These are phyloP conservation scores for Apamea anceps DNA, from an alignment of 2,888 invertebrate species.

Conservation along the genomic window DNA sequence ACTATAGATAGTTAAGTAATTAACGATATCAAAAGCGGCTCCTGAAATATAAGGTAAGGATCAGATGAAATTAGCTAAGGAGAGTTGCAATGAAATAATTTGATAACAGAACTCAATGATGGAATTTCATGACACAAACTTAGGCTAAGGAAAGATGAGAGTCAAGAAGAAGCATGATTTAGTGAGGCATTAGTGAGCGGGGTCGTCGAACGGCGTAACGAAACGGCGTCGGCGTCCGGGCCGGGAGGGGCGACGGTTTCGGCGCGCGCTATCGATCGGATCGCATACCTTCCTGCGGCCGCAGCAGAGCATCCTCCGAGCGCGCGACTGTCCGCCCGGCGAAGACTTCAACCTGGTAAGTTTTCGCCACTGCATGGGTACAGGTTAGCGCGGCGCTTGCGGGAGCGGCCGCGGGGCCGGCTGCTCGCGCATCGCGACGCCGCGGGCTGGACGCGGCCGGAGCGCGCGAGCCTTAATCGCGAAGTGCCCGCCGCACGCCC, in stretches of 20 bases:
- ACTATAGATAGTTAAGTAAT: constrained; percentile 20
- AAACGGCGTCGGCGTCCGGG: constrained; percentile 86
- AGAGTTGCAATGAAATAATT: constrained; percentile 28
- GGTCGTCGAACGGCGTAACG: constrained; percentile 85
- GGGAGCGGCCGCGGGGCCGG: constrained; percentile 87
- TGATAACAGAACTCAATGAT: constrained; percentile 53
- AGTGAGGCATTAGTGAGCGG: constrained; percentile 82
- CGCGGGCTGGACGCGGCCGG: constrained; percentile 85
- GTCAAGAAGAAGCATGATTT: constrained; percentile 77
- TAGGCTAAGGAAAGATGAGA: constrained; percentile 56
- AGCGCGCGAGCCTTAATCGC: constrained; percentile 88
- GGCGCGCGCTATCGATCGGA: constrained; percentile 89
- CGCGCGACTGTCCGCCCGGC: constrained; percentile 92
- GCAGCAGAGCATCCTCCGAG: constrained; percentile 98
- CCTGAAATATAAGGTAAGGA: constrained; percentile 36
- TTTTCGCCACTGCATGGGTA: constrained; percentile 96
- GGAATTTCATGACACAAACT: constrained; percentile 38
- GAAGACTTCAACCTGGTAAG: constrained; percentile 94
- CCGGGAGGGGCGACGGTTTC: constrained; percentile 89
- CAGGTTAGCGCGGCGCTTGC: constrained; percentile 91
- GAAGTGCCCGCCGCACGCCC: constrained; percentile 85
- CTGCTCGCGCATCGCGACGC: constrained; percentile 88
- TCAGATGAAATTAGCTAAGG: constrained; percentile 1
- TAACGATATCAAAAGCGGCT: constrained; percentile 31
- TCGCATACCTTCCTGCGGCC: constrained; percentile 97